These are phyloP conservation scores for Mechanitis messenoides DNA, from an alignment of 2,888 invertebrate species.

Conservation along the genomic window DNA sequence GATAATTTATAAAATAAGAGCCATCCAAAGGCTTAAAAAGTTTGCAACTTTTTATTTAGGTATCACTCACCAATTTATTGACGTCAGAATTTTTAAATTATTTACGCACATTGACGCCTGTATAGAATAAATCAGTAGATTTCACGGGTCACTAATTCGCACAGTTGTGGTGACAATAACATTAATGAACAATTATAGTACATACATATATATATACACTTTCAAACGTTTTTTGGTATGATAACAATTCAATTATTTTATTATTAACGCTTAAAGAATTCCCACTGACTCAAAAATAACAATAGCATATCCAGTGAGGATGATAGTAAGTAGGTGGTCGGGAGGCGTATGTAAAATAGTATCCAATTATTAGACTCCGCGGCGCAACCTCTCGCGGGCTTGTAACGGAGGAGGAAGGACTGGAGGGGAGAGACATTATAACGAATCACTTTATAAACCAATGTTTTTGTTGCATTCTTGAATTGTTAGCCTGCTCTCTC, in stretches of 20 bases:
- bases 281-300: not conserved
- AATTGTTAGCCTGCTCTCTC: constrained; percentile 42
- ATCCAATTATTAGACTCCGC: not conserved
- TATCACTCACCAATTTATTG: no score
- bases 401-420: not conserved
- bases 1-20: no score
- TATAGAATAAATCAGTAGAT: no score
- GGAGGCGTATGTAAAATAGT: constrained; percentile 4
- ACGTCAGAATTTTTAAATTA: no score
- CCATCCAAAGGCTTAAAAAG: not conserved
- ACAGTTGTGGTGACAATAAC: no score
- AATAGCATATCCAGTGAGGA: not conserved
- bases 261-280: not conserved
- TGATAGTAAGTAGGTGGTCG: not conserved
- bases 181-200: no score
- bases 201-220: no score
- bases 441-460: constrained; percentile 35
- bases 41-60: no score
- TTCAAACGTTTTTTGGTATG: no score
- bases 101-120: no score
- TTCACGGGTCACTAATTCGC: no score
- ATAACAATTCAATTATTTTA: no score
- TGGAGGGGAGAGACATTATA: not conserved
- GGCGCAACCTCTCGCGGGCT: not conserved
- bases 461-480: constrained; percentile 51